Base-by-base conservation (phyloP, 2,113 vertebrate genomes). In the Aix galericulata region DNA sequence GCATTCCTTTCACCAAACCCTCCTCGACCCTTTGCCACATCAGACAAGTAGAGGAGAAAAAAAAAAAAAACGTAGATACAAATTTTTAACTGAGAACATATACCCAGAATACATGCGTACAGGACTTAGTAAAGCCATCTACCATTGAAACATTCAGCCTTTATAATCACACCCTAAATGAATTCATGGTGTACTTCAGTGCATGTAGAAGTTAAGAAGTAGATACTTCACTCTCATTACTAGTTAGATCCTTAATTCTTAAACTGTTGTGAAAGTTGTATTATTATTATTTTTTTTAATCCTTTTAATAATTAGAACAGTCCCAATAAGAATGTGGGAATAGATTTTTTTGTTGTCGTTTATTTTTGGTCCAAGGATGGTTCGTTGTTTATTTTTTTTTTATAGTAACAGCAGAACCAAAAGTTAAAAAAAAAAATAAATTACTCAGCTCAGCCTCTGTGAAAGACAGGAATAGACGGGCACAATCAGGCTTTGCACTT, bases 1-100 rank as follows among this genome's bases (percentile, higher is more conserved):
- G 99, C 99, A 50, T 96, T 99, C 97, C 98, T 99, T 97, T 99
- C 99, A 56, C 98, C 99, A 98, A 99, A 99, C 53, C 98, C 96
- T 89, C 99, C 97, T 29, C 99, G 99, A 88, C 99, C 99, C 99
- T 99, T 92, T 2, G 95, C 40, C 15, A 1, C 7, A 40, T 31
- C 20, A 63, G 46, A 88, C 29, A 91, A 59, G 93, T 42, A 48
- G 6, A 79, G 31, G 53, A 88, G 80, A 52, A 62, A 84, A 88
- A 85, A 56, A 25, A 18, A 32, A 18, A 63, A 48, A 46, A 74
- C 79, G 79, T 5, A 40, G 40, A 32, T 5, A n/a, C 2, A 22
- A 89, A 66, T 22, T 50, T 52, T 29, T 50, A 94, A n/a, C 12
- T 31, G 60, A 78, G 56, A 53, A 22, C 9, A 59, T 14, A 38